Conservation (phyloP, 1,140 invertebrate species). For the Cotesia typhae region DNA sequence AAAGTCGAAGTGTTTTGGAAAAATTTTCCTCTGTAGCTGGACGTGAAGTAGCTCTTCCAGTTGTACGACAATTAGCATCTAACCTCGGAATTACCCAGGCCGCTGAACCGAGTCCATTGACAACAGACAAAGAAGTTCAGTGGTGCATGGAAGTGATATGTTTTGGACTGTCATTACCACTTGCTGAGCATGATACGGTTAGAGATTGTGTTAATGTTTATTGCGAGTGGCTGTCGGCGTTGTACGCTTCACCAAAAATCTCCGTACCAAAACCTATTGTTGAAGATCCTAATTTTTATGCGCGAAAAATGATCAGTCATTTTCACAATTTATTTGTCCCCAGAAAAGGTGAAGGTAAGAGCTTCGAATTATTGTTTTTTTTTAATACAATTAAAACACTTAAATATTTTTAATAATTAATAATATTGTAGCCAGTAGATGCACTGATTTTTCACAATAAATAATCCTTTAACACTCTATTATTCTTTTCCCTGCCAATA, state of each 20-base stretch:
- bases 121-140: conserved; percentile 83
- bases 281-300: conserved; percentile 91
- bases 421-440: conserved; percentile 6
- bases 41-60: conserved; percentile 82
- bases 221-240: conserved; percentile 93
- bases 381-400: not conserved
- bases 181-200: conserved; percentile 91
- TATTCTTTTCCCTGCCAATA: conserved; percentile 69
- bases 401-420: not conserved
- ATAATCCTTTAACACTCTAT: conserved; percentile 24
- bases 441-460: conserved; percentile 12
- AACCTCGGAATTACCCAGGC: conserved; percentile 81
- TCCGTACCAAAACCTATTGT: conserved; percentile 86
- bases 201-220: conserved; percentile 97
- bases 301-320: conserved; percentile 90
- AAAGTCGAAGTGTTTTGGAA: conserved; percentile 84
- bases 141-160: conserved; percentile 95
- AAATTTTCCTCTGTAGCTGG: conserved; percentile 82
- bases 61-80: conserved; percentile 82
- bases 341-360: conserved; percentile 87
- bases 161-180: conserved; percentile 88
- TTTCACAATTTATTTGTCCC: conserved; percentile 96
- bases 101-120: conserved; percentile 78
- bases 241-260: conserved; percentile 82
- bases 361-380: conserved; percentile 35